A percentile compares a stretch with the other conserved stretches of the same genome.
Conservation (phyloP, 2,888 invertebrate genomes). For the Drosophila differens region DNA sequence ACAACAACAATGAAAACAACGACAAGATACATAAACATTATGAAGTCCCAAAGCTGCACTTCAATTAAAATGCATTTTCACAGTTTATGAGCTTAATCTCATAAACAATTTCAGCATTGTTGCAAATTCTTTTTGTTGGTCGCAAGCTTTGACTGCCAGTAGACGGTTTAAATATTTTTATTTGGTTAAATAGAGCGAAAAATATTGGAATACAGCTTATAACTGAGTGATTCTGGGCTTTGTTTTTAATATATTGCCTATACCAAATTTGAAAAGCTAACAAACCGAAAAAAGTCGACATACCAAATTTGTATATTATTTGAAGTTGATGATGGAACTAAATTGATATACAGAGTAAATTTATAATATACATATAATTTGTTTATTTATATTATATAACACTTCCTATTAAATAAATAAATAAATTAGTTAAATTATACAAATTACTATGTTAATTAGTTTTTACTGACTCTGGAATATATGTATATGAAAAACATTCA, state of each 20-base stretch:
- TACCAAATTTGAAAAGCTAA: background rate
- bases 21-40: constrained; percentile 48
- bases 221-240: background rate
- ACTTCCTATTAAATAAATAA: background rate
- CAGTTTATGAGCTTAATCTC: constrained; percentile 82
- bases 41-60: constrained; percentile 84
- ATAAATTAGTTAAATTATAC: background rate
- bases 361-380: background rate
- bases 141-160: constrained; percentile 54
- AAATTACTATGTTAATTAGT: background rate
- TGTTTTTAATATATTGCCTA: background rate
- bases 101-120: constrained; percentile 79
- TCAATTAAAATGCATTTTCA: constrained; percentile 85
- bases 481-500: background rate
- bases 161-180: constrained; percentile 51
- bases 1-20: constrained; percentile 36
- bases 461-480: background rate
- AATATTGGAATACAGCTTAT: background rate
- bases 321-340: background rate
- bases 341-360: background rate
- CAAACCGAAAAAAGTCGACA: background rate
- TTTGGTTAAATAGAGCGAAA: constrained; percentile 17
- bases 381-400: too few species aligned
- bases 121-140: constrained; percentile 48
- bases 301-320: background rate